Percentiles rank a stretch among this genome's conserved stretches.
Evolutionary conservation across 2,888 invertebrate species (phyloP).

Genomic region (Nomada ferruginata): DNA sequence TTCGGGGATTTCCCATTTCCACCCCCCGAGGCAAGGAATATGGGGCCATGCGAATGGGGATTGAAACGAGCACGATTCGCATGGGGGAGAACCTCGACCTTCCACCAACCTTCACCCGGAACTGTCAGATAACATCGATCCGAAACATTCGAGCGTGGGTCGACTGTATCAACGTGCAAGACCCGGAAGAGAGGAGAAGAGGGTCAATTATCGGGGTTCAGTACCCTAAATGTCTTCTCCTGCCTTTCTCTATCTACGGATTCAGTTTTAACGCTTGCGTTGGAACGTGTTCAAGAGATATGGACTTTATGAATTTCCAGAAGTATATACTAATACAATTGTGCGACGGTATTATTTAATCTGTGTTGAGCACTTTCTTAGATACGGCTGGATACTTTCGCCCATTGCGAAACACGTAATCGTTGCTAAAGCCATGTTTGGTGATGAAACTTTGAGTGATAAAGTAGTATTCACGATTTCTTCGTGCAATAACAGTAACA

Average conservation of each 20-base stretch:
- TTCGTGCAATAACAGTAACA: no score
- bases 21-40: conserved; percentile 72
- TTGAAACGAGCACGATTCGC: conserved; percentile 75
- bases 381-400: no score
- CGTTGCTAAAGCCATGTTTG: no score
- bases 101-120: conserved; percentile 77
- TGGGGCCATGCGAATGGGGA: conserved; percentile 71
- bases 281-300: conserved; percentile 18
- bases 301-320: conserved; percentile 10
- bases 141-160: conserved; percentile 73
- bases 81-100: conserved; percentile 77
- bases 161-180: conserved; percentile 71
- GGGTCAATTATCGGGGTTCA: conserved; percentile 71
- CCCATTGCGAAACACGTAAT: no score
- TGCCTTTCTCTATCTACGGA: conserved; percentile 37
- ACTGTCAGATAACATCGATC: conserved; percentile 78
- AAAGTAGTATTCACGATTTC: no score
- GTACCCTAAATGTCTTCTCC: conserved; percentile 56
- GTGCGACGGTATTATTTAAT: no score
- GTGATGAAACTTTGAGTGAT: no score
- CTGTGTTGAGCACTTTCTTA: no score
- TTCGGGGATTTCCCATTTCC: conserved; percentile 77
- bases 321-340: no score
- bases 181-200: conserved; percentile 68
- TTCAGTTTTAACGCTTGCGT: conserved; percentile 35